phyloP scores from a whole-genome alignment of 2,888 invertebrate genomes.

The Chouioia cunea region DNA sequence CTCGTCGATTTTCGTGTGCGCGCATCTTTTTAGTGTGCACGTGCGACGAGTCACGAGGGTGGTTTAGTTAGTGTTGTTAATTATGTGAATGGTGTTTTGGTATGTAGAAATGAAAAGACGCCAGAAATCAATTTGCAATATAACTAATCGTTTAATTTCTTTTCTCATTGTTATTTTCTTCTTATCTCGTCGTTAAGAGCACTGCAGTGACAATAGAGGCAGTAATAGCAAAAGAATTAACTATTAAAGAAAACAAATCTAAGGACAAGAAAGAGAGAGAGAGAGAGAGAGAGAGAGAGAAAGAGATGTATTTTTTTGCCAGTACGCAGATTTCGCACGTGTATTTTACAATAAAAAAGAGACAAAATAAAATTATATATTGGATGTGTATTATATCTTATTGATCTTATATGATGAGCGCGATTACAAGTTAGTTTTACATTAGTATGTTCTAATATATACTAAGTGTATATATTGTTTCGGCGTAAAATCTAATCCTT shows the following conservation, averaged over 20 bases:
- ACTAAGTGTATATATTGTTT: slow-evolving; percentile 29
- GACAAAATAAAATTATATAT: too few species aligned
- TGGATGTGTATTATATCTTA: too few species aligned
- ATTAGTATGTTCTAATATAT: slow-evolving; percentile 15
- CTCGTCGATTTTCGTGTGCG: slow-evolving; percentile 33
- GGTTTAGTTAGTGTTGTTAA: too few species aligned
- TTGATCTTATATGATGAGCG: neutral
- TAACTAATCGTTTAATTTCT: slow-evolving; percentile 44
- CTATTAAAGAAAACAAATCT: too few species aligned
- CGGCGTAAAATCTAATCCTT: slow-evolving; percentile 28
- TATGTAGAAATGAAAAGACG: slow-evolving; percentile 36
- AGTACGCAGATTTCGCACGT: too few species aligned
- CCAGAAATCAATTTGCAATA: slow-evolving; percentile 40
- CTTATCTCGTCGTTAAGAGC: slow-evolving; percentile 34
- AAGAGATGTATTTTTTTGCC: too few species aligned
- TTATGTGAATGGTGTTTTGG: too few species aligned
- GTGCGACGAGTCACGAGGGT: too few species aligned
- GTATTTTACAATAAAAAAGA: too few species aligned
- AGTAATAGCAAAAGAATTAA: neutral
- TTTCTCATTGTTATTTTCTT: neutral
- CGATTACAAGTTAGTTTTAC: slow-evolving; percentile 16
- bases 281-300: too few species aligned
- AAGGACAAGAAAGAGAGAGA: too few species aligned
- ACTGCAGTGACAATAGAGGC: slow-evolving; percentile 46
- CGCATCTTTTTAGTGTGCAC: slow-evolving; percentile 39